Evolutionary conservation across 2,113 vertebrate genomes (phyloP).

Genomic region (Plotosus lineatus): DNA sequence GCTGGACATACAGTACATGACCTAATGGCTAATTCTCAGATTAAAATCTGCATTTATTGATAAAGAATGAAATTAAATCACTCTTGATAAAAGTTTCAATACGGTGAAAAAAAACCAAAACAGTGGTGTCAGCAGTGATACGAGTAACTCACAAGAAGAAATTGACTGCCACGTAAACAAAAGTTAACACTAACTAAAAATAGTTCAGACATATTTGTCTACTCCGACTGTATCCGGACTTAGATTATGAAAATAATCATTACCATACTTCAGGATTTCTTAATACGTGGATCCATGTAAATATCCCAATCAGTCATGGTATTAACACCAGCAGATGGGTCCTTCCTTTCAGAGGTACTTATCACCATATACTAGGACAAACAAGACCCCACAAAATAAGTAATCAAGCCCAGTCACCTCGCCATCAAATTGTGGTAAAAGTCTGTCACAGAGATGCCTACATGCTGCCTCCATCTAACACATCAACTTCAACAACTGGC

Average conservation of each 20-base stretch:
- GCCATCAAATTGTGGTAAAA: too few species aligned
- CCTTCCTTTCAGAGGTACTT: too few species aligned
- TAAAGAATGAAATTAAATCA: slow-evolving; percentile 54
- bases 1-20: slow-evolving; percentile 40
- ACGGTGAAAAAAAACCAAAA: background rate
- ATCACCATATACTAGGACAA: too few species aligned
- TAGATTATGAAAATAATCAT: background rate
- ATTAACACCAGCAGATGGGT: too few species aligned
- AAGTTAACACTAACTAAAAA: background rate
- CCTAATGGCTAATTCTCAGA: slow-evolving; percentile 54
- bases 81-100: slow-evolving; percentile 37
- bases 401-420: too few species aligned
- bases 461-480: too few species aligned
- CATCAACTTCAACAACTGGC: too few species aligned
- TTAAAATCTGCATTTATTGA: slow-evolving; percentile 52
- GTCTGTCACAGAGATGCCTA: too few species aligned
- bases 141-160: background rate
- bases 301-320: too few species aligned
- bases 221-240: background rate
- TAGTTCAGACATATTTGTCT: background rate
- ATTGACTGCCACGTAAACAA: background rate
- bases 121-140: background rate
- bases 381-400: too few species aligned
- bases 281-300: background rate
- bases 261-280: background rate